Evolutionary conservation across 2,797 vertebrate genomes (phyloP).

Genomic region (Glossophaga mutica): DNA sequence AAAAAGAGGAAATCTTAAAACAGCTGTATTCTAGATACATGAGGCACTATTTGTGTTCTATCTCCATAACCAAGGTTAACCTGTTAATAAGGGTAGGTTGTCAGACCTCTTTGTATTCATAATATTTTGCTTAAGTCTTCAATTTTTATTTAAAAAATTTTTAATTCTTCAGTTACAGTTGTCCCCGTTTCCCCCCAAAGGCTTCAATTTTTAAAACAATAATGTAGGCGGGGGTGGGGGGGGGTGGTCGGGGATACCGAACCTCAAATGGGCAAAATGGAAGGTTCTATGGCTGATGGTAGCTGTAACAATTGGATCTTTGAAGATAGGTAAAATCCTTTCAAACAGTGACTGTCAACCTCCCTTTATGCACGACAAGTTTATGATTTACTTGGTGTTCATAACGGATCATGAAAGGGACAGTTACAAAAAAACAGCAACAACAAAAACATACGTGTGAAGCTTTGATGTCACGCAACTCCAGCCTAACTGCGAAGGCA

Average conservation of each 20-base stretch:
- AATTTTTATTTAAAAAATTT: neutral
- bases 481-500: neutral
- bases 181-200: neutral
- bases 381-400: neutral
- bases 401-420: neutral
- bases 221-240: no score
- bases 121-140: neutral
- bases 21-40: neutral
- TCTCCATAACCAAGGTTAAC: neutral
- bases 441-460: neutral
- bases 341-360: neutral
- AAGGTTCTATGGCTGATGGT: neutral
- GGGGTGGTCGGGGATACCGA: neutral
- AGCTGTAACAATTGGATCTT: neutral
- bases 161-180: no score
- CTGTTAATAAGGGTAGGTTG: neutral
- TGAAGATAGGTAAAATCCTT: conserved; percentile 3
- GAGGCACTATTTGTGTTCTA: neutral
- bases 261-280: neutral
- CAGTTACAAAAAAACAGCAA: neutral
- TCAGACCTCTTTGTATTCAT: neutral
- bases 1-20: conserved; percentile 26
- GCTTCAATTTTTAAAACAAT: neutral
- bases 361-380: neutral
- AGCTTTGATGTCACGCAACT: neutral